Evolutionary conservation across 2,113 vertebrate genomes (phyloP), one percentile per base, ranked within the genome.

Genomic region (Deroptyus accipitrinus): DNA sequence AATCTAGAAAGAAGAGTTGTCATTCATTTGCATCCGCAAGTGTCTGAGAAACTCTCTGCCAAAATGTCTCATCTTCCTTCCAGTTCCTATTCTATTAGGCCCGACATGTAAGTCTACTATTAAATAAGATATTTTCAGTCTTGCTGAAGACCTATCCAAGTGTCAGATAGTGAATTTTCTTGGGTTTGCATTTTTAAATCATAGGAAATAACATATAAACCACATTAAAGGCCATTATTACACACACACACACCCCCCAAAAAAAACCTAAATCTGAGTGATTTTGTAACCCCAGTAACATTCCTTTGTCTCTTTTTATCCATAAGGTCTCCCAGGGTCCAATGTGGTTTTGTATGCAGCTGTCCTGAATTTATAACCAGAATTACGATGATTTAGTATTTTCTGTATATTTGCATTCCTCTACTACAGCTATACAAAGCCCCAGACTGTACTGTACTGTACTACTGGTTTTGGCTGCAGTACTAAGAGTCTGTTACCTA

Each of bases 31-130:
- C 24, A 78, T 51, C 42, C 11, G 2, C n/a, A 90, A 85, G 30
- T 35, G 68, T 51, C 81, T 27, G 22, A 66, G 44, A 85, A 87
- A 91, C 52, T 42, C 31, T 52, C 66, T 72, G 61, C 42, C 70
- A 87, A 20, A 84, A 89, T 2, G 7, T 41, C 57, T 79, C 84
- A 35, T 41, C 68, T 68, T 84, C 82, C 52, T 66, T 73, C 28
- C 41, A 52, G 30, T 16, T 52, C 85, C 55, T 68, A 27, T 28
- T 88, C 67, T 57, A 69, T 52, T 33, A 77, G 13, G 52, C 15
- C 4, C 33, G 42, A 42, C 0, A 1, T 1, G 0, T 4, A 73
- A 48, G 11, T 22, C 42, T 10, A 39, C 19, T 17, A 54, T 49
- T 66, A 63, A 24, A 62, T 77, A 66, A 80, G 37, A 25, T 1